Percentiles rank a stretch among this genome's conserved stretches.
phyloP scores from a whole-genome alignment of 2,888 invertebrate species.

The Caradrina clavipalpis region DNA sequence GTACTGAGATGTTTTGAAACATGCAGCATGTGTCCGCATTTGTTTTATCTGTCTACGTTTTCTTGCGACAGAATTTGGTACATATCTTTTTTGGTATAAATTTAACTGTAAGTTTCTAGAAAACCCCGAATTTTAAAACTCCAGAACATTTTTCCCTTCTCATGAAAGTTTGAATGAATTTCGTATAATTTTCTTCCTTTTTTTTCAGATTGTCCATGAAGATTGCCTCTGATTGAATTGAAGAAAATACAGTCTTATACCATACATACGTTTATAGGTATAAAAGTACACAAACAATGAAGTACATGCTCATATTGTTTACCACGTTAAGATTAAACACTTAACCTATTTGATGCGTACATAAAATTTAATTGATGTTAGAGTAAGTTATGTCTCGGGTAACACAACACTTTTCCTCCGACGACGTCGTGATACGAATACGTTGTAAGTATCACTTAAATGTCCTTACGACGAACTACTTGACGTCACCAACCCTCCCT shows the following conservation, averaged over 20 bases:
- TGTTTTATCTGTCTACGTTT: slow-evolving; percentile 39
- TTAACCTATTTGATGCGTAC: slow-evolving; percentile 50
- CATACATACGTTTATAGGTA: neutral
- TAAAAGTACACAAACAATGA: neutral
- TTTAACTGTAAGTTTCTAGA: neutral
- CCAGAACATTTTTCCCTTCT: neutral
- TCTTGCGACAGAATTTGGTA: slow-evolving; percentile 21
- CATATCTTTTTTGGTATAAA: slow-evolving; percentile 6
- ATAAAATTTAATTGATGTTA: slow-evolving; percentile 58
- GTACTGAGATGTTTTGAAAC: slow-evolving; percentile 30
- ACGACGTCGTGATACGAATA: slow-evolving; percentile 52
- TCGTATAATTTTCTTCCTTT: neutral
- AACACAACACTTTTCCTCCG: slow-evolving; percentile 50
- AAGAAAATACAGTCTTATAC: neutral
- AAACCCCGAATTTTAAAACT: neutral
- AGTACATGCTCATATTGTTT: slow-evolving; percentile 23
- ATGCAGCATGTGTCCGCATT: slow-evolving; percentile 35
- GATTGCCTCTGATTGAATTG: neutral
- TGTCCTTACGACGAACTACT: slow-evolving; percentile 65
- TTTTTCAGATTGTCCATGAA: neutral
- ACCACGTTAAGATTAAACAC: slow-evolving; percentile 37
- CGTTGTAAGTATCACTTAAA: slow-evolving; percentile 62
- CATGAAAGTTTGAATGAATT: neutral
- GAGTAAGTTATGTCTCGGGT: slow-evolving; percentile 40
- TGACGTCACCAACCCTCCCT: slow-evolving; percentile 67